A percentile compares a stretch with the other conserved stretches of the same genome.
Evolutionary conservation across 2,888 invertebrate genomes (phyloP).

Genomic region (Gerris lacustris): DNA sequence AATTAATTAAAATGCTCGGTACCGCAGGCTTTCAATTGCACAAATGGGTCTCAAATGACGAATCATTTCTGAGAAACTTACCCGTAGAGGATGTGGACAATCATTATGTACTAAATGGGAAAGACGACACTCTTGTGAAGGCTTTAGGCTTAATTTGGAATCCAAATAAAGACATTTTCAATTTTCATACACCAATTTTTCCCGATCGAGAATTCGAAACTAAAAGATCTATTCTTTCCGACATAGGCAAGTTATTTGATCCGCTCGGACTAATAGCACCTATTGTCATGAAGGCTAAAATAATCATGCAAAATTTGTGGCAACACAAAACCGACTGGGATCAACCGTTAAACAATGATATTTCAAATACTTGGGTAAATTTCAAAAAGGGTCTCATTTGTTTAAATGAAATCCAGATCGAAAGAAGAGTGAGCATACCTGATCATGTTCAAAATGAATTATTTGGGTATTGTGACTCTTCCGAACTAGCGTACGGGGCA

Average conservation of each 20-base stretch:
- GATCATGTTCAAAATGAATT: neutral
- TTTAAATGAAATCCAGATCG: neutral
- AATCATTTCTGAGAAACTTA: neutral
- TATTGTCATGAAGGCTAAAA: conserved; percentile 2
- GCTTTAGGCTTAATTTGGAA: conserved; percentile 12
- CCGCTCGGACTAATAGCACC: conserved; percentile 7
- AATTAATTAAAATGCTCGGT: neutral
- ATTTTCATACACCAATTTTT: neutral
- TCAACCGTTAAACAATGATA: neutral
- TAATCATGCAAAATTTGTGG: conserved; percentile 3
- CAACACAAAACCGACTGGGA: conserved; percentile 11
- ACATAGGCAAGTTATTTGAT: no score
- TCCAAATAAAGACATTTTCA: neutral
- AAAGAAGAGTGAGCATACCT: neutral
- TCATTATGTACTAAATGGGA: neutral
- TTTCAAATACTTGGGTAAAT: neutral
- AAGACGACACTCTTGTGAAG: neutral
- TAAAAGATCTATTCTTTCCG: conserved; percentile 13
- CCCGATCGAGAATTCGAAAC: neutral
- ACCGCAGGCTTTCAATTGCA: conserved; percentile 5
- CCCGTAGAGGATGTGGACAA: neutral
- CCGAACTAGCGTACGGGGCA: conserved; percentile 8
- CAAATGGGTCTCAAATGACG: conserved; percentile 15
- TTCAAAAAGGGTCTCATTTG: neutral
- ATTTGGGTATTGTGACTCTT: conserved; percentile 10